These are phyloP conservation scores for Agonopterix alstromeriana DNA, from an alignment of 2,888 invertebrate species.

Conservation along the genomic window DNA sequence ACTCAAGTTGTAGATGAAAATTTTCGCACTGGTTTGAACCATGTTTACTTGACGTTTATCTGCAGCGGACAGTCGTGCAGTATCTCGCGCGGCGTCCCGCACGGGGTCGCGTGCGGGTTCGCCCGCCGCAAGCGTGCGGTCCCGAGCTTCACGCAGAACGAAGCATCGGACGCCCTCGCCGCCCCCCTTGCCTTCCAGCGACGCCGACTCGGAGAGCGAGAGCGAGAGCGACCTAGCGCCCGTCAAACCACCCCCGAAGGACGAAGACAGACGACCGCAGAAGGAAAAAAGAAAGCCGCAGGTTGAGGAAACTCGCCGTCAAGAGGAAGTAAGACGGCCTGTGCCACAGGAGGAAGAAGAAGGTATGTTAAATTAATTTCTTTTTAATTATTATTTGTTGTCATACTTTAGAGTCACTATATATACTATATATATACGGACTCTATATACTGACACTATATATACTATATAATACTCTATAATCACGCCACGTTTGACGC, in stretches of 20 bases:
- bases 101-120: constrained; percentile 80
- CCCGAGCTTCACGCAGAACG: constrained; percentile 79
- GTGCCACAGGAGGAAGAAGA: no score
- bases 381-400: no score
- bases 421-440: no score
- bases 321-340: not conserved
- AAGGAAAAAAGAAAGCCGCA: not conserved
- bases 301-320: not conserved
- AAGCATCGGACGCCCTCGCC: constrained; percentile 61
- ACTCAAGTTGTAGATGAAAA: not conserved
- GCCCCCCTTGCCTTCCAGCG: constrained; percentile 62
- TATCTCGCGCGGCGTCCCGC: constrained; percentile 74
- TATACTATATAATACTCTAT: no score
- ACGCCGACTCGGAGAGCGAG: constrained; percentile 80
- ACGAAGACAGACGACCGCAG: not conserved
- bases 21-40: not conserved
- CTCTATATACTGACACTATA: no score
- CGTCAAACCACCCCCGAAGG: not conserved
- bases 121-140: constrained; percentile 82
- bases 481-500: no score
- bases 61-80: constrained; percentile 63
- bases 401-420: no score
- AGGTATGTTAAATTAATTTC: no score
- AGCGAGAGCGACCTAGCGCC: constrained; percentile 34
- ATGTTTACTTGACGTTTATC: constrained; percentile 2